A percentile compares a stretch with the other conserved stretches of the same genome.
Conservation (phyloP, 2,797 vertebrate genomes). For the Astyanax mexicanus region DNA sequence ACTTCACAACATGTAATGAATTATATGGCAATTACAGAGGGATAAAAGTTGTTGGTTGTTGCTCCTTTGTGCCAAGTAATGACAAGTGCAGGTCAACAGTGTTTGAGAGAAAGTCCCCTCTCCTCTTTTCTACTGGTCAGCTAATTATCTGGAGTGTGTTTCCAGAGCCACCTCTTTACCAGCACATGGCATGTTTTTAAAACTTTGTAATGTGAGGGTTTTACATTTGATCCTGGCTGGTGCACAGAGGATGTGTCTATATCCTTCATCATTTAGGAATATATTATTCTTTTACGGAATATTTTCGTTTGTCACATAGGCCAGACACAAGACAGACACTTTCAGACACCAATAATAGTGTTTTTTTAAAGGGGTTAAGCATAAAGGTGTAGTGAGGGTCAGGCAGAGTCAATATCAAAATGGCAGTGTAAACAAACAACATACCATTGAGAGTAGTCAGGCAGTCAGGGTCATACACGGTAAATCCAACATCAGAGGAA, state of each 20-base stretch:
- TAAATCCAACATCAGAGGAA: too few species aligned
- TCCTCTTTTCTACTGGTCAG: slow-evolving; percentile 35
- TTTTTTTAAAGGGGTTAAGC: too few species aligned
- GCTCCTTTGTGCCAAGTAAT: slow-evolving; percentile 56
- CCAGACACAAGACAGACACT: too few species aligned
- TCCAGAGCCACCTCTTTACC: slow-evolving; percentile 24
- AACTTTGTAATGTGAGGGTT: not conserved
- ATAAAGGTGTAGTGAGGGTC: too few species aligned
- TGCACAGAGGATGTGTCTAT: not conserved
- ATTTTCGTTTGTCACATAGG: too few species aligned
- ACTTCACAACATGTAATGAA: slow-evolving; percentile 82
- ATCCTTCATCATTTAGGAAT: too few species aligned
- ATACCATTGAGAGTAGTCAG: too few species aligned
- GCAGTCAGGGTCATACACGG: too few species aligned
- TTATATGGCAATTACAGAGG: slow-evolving; percentile 81
- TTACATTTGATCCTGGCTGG: not conserved
- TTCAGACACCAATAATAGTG: too few species aligned
- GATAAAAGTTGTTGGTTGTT: slow-evolving; percentile 76
- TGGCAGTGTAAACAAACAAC: too few species aligned
- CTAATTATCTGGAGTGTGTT: slow-evolving; percentile 54
- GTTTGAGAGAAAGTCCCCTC: slow-evolving; percentile 37
- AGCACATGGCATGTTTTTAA: not conserved
- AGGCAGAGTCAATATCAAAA: too few species aligned
- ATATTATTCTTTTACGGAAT: too few species aligned
- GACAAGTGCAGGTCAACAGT: slow-evolving; percentile 64